Base-by-base conservation (phyloP, 2,113 vertebrate species). In the Limanda limanda region DNA sequence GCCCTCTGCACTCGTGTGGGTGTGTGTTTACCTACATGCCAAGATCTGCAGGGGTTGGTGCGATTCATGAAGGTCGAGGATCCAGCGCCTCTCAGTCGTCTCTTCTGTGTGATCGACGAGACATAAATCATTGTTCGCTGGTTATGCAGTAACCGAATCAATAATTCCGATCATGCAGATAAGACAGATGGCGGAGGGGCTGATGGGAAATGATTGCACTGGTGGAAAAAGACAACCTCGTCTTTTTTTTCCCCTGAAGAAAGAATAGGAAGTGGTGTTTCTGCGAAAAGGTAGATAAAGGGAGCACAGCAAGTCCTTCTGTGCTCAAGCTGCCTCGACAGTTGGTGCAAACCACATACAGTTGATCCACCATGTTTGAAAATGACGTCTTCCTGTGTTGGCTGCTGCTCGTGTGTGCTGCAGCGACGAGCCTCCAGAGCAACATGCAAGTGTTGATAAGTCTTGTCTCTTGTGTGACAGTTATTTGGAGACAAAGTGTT, bases 11-110 rank as follows among this genome's bases (percentile, higher is more conserved):
- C 35, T 60, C 8, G 40, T 78, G 86, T 91, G 87, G 79, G 92
- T 61, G 83, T 78, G 81, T 86, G 86, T 90, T 87, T 85, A 87
- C 84, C 77, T 87, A 76, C 85, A 74, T 25, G 78, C 71, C 1
- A 51, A 73, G 81, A 76, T 86, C 83, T 12, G 66, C 68, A 66
- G 78, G 73, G 74, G 66, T 80, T 0, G 40, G 74, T 70, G 71
- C 64, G 25, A 84, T 83, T 82, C 71, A 54, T 69, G 88, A 91
- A 93, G 89, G 90, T 91, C 90, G 74, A 1, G 7, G 74, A 83
- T 66, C 15, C 76, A 27, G 80, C 35, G 68, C 63, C 75, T 77
- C 58, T 72, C 79, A 65, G 73, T 57, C 51, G 37, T 66, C 67
- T 2, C 18, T 64, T 82, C 59, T 76, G 58, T 68, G 68, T 63